phyloP scores from a whole-genome alignment of 2,113 vertebrate genomes.

The Lophotis ruficrista region DNA sequence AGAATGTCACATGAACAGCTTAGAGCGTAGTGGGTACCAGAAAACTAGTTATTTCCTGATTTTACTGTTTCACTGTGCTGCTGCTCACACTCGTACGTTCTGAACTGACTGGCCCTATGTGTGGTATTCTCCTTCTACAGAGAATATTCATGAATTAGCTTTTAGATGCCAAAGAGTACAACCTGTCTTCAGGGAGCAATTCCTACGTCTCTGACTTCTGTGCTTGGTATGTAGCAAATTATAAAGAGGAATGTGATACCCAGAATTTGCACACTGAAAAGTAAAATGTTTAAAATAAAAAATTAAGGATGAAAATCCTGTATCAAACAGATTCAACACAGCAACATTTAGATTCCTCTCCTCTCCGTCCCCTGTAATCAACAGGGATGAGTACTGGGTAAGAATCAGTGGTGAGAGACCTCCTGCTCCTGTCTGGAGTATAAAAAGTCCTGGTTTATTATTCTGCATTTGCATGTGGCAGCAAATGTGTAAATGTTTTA shows the following conservation, averaged over 20 bases:
- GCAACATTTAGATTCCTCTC: slow-evolving; percentile 8
- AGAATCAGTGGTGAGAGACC: slow-evolving; percentile 53
- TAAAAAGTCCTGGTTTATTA: slow-evolving; percentile 38
- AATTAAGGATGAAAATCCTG: neutral
- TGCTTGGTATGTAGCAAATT: slow-evolving; percentile 44
- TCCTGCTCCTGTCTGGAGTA: slow-evolving; percentile 34
- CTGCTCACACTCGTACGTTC: neutral
- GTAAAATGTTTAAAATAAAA: slow-evolving; percentile 16
- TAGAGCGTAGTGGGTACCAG: neutral
- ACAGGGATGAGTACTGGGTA: neutral
- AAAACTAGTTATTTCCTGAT: neutral
- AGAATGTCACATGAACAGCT: neutral
- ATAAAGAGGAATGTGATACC: slow-evolving; percentile 26
- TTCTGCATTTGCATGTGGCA: slow-evolving; percentile 52
- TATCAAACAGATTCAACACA: slow-evolving; percentile 13
- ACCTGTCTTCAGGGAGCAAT: slow-evolving; percentile 31
- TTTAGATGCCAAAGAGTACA: neutral
- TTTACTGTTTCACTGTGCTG: neutral
- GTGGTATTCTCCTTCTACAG: neutral
- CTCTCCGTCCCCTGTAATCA: neutral
- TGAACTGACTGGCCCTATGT: neutral
- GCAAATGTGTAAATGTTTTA: slow-evolving; percentile 63
- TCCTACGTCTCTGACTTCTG: neutral
- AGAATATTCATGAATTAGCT: slow-evolving; percentile 23
- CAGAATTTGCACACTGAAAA: slow-evolving; percentile 26